Conservation (phyloP, 2,797 vertebrate genomes). For the Chrysocyon brachyurus region DNA sequence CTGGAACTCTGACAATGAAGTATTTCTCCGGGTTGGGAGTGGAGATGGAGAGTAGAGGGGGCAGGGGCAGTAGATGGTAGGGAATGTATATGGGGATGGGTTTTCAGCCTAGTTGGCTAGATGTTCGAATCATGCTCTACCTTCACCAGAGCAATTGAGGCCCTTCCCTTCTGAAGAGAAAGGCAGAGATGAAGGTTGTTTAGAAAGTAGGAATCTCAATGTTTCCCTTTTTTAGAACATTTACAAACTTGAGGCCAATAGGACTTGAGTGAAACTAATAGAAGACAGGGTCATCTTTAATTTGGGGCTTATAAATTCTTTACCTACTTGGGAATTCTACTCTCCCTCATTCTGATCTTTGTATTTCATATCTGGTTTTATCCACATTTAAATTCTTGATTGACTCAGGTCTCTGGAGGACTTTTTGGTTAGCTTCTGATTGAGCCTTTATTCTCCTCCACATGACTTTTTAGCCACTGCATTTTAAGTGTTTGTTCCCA, state of each 20-base stretch:
- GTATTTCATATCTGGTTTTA: slow-evolving; percentile 10
- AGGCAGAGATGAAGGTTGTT: neutral
- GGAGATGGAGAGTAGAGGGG: neutral
- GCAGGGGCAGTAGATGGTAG: neutral
- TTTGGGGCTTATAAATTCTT: neutral
- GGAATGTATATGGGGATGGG: neutral
- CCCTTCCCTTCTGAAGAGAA: neutral
- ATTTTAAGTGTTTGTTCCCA: slow-evolving; percentile 33
- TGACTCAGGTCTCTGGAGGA: neutral
- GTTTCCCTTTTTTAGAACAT: neutral
- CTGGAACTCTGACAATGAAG: neutral
- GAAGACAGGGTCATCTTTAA: neutral
- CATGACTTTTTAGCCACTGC: slow-evolving; percentile 9
- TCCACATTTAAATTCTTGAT: slow-evolving; percentile 38
- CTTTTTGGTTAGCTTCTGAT: slow-evolving; percentile 30
- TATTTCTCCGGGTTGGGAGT: neutral
- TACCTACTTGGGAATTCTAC: neutral
- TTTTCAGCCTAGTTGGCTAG: neutral
- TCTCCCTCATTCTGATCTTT: neutral
- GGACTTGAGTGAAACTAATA: neutral
- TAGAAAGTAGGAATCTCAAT: neutral
- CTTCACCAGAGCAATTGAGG: neutral
- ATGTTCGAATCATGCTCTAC: neutral
- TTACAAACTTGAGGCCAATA: neutral
- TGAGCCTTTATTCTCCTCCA: slow-evolving; percentile 57